Evolutionary conservation across 1,140 invertebrate genomes (phyloP).

Genomic region (Bombus sylvicola): DNA sequence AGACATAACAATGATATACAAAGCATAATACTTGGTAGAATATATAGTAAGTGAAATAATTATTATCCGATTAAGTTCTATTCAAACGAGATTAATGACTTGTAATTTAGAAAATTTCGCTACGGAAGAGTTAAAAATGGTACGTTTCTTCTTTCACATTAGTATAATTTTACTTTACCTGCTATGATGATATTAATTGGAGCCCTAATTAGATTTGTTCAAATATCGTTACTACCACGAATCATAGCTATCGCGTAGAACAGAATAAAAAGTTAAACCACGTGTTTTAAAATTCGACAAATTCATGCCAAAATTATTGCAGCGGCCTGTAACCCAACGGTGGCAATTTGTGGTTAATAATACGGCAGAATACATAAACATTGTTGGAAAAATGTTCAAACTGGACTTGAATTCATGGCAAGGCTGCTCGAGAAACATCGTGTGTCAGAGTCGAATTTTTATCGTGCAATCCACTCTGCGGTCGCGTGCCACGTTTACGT

Average conservation of each 20-base stretch:
- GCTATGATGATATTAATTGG: too few species aligned
- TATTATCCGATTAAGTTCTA: too few species aligned
- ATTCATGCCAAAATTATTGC: background rate
- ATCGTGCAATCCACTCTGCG: slow-evolving; percentile 44
- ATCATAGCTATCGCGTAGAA: background rate
- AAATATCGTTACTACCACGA: background rate
- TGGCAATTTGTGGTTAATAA: background rate
- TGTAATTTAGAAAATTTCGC: too few species aligned
- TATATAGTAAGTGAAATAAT: too few species aligned
- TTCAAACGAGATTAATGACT: too few species aligned
- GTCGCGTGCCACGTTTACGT: slow-evolving; percentile 50
- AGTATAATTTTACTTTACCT: too few species aligned
- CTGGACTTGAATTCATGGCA: background rate
- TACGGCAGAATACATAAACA: background rate
- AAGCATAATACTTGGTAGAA: too few species aligned
- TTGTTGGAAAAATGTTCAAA: background rate
- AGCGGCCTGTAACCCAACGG: background rate
- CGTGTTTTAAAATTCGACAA: background rate
- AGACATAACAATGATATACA: too few species aligned
- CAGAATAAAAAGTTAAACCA: background rate
- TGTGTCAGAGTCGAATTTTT: slow-evolving; percentile 32
- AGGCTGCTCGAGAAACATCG: background rate
- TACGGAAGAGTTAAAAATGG: too few species aligned
- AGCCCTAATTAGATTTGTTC: background rate
- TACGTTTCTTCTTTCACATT: too few species aligned